A percentile compares a stretch with the other conserved stretches of the same genome.
Evolutionary conservation across 2,888 invertebrate genomes (phyloP).

Genomic region (Diploptera punctata): DNA sequence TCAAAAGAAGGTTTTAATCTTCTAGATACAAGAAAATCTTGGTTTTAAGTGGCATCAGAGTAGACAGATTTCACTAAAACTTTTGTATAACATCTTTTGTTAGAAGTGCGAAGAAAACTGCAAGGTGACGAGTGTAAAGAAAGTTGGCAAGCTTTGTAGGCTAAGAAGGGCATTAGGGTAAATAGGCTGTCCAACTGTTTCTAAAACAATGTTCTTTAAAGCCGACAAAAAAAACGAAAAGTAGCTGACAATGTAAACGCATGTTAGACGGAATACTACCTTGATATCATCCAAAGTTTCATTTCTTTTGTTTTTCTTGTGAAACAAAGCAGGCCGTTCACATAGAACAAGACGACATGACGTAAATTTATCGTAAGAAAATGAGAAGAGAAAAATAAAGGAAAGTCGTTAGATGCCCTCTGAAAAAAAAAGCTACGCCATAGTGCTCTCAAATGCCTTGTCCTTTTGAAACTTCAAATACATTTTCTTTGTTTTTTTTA

Average conservation of each 20-base stretch:
- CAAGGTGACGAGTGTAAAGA: no score
- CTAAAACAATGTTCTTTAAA: no score
- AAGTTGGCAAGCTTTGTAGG: no score
- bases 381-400: background rate
- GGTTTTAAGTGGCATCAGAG: no score
- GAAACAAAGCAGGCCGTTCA: background rate
- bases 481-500: background rate
- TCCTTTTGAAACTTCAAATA: background rate
- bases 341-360: background rate
- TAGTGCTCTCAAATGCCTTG: background rate
- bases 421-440: background rate
- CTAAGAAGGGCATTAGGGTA: no score
- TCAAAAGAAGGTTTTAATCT: no score
- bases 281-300: background rate
- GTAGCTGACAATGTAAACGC: background rate
- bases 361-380: background rate
- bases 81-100: no score
- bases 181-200: no score
- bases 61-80: no score
- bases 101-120: no score
- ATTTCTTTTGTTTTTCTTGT: background rate
- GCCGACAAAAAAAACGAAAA: no score
- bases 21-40: no score
- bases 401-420: background rate
- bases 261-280: background rate